Base-by-base conservation (phyloP, 2,797 vertebrate species). In the Bufotes viridis region DNA sequence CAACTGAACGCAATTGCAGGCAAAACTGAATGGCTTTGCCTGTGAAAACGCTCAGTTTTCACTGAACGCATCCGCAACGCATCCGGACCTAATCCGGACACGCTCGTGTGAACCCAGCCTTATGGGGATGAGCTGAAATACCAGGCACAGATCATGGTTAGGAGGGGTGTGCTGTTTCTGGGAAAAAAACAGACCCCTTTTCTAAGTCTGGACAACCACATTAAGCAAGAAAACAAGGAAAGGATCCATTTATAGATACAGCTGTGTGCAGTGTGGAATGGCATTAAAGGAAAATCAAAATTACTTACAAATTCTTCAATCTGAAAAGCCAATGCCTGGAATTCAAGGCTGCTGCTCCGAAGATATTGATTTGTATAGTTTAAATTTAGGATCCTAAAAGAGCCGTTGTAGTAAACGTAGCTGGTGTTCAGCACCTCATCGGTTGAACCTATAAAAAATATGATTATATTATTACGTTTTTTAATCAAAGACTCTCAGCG, bases 231-330 rank as follows among this genome's bases (percentile, higher is more conserved):
- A 67, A 67, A 26, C 65, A 67, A 67, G 24, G 12, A 26, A 26
- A 24, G 12, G 20, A n/a, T 67, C 69, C 29, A 1, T 42, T 18
- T 2, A 18, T 18, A 72, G 69, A 42, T 2, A 34, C 26, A 34
- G 13, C 3, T 18, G 7, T 72, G 2, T 42, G 15, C 29, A 72
- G 6, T 34, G 14, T 18, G 29, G 15, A 34, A 42, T 72, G 14
- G 7, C 29, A 1, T 15, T 15, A 17, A 17, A 15, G 3, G 18
- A 49, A 51, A 22, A 51, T n/a, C 10, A 78, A 51, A 70, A 51
- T 17, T 53, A 84, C 87, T 88, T 88, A 88, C 87, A 83, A 84
- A 78, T 69, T 15, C 53, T 88, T 88, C 61, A 58, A 88, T 70
- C 42, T 84, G 20, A 70, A 20, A 13, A 17, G 87, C 60, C 75